phyloP scores from a whole-genome alignment of 2,113 vertebrate genomes.

The Trachemys scripta region DNA sequence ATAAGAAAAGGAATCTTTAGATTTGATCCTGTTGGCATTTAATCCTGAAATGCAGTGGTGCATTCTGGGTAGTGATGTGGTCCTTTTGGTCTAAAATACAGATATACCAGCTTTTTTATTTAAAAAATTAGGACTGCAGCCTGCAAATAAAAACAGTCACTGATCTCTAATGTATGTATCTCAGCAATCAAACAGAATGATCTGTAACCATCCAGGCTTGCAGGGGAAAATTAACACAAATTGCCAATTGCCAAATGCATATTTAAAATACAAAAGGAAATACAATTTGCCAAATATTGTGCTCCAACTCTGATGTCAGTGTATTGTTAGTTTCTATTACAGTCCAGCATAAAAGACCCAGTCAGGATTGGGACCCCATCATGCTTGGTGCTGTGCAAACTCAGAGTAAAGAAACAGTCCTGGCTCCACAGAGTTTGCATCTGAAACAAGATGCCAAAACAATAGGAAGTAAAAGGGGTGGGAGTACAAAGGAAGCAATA shows the following conservation, averaged over 20 bases:
- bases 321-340: not conserved
- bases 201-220: not conserved
- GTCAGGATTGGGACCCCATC: accelerated
- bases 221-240: not conserved
- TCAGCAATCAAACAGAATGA: not conserved
- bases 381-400: not conserved
- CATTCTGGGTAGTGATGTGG: not conserved
- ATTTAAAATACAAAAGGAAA: not conserved
- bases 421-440: not conserved
- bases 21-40: not conserved
- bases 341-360: not conserved
- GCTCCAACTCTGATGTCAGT: not conserved
- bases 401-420: accelerated
- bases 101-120: not conserved
- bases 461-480: not conserved
- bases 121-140: not conserved
- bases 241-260: not conserved
- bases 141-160: not conserved
- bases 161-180: not conserved
- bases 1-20: not conserved
- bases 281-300: not conserved
- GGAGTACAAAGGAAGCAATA: not conserved
- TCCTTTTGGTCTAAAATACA: not conserved
- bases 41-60: not conserved
- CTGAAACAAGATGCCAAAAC: not conserved